These are phyloP conservation scores for Xiphophorus birchmanni DNA, from an alignment of 2,797 vertebrate genomes.

Conservation along the genomic window DNA sequence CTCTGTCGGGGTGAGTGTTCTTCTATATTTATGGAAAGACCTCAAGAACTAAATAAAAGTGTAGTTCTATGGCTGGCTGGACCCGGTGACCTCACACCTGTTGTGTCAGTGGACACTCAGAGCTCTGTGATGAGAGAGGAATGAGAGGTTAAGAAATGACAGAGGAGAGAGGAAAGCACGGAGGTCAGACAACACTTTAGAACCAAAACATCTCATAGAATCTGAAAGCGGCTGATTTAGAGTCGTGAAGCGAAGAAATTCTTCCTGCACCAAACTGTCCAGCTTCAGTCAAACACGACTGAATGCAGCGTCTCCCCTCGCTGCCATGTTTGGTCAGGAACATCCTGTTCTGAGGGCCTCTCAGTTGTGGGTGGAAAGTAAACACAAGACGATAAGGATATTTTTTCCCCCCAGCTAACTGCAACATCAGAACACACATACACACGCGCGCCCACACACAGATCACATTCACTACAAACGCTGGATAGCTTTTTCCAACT, in stretches of 20 bases:
- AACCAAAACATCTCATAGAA: too few relatives aligned
- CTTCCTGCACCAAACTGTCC: conserved; percentile 14
- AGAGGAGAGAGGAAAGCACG: neutral
- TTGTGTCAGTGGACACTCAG: conserved; percentile 58
- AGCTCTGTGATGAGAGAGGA: conserved; percentile 53
- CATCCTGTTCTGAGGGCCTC: conserved; percentile 47
- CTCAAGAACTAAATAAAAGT: conserved; percentile 59
- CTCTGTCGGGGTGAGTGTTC: conserved; percentile 23
- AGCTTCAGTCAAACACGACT: conserved; percentile 23
- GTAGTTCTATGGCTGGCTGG: conserved; percentile 50
- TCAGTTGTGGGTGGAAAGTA: conserved; percentile 54
- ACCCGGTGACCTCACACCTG: conserved; percentile 71
- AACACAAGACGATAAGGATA: conserved; percentile 58
- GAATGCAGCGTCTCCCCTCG: conserved; percentile 30
- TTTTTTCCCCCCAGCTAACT: conserved; percentile 18
- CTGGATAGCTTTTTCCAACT: neutral
- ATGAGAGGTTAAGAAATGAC: conserved; percentile 16
- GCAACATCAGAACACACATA: conserved; percentile 33
- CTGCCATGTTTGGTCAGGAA: conserved; percentile 82
- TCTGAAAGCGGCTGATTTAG: neutral
- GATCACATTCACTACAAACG: neutral
- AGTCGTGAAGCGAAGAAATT: neutral
- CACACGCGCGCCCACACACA: neutral
- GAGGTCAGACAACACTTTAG: neutral
- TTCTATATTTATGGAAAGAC: conserved; percentile 68